Evolutionary conservation across 2,797 vertebrate species (phyloP), one percentile per base, ranked within the genome.

Genomic region (Clarias laeviceps): DNA sequence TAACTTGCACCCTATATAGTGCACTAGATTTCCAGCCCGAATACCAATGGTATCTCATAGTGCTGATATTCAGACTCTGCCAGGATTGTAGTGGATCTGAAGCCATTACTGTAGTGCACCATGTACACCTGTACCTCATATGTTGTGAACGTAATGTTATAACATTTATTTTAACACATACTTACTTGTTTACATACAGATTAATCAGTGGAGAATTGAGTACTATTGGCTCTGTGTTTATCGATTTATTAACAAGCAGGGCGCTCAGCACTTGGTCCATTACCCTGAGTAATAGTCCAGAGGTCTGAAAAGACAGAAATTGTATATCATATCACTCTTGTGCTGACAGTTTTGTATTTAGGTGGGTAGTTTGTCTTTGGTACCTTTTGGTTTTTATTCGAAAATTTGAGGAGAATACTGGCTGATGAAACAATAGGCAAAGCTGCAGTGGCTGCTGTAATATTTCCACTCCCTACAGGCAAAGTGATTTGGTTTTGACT

Each of bases 141-240:
- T 45, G 45, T 45, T 12, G 45, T 45, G 45, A 11, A 11, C 1
- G 12, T 50, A 12, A 50, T 12, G 45, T 50, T 57, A 50, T 22
- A 22, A 32, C 34, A 32, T 77, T 56, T 15, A 15, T 74, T 18
- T 54, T 8, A 15, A 22, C 34, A 14, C 57, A 56, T 22, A 78
- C 90, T 88, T 94, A 99, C 98, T 97, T 98, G 93, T 97, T 95
- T 54, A 96, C 96, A 68, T 97, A 99, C 87, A 98, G 91, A 0
- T 95, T 94, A 89, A 97, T 96, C 85, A 96, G 95, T 34, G 94
- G 93, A 73, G 95, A 90, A 17, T 85, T 94, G 74, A 98, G 91
- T 18, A 95, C 91, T 79, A 90, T 92, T 2, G 97, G 96, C 20
- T 94, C 94, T 65, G 91, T 91, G 77, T 96, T 88, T 0, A 95